Evolutionary conservation across 1,140 invertebrate genomes (phyloP), one percentile per base, ranked within the genome.

Genomic region (Alviniconcha marisindica): DNA sequence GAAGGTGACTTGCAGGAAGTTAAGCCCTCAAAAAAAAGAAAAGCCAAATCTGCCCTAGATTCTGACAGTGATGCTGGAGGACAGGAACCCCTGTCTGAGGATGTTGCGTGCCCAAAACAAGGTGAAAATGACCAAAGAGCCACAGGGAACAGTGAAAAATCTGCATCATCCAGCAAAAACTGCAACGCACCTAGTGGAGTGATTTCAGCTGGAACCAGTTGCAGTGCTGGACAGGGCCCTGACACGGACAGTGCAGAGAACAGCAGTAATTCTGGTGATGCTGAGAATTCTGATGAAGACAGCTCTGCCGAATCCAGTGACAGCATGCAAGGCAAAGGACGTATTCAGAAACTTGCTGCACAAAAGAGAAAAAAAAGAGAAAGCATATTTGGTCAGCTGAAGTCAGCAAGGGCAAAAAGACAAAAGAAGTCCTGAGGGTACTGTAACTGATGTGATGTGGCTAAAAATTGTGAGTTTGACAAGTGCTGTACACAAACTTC

Each of bases 41-140:
- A 18, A 66, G 36, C 33, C 7, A 71, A 24, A 40, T 40, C 69
- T 2, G 69, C 69, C 33, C 2, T 71, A 24, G 14, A 14, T 2
- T 71, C 69, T 71, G 69, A 71, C 15, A 71, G 69, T 40, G 69
- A 71, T 36, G 24, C 69, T 36, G 69, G 36, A 40, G 69, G 21
- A 40, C 38, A 71, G 40, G 36, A 71, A 3, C 36, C 69, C 5
- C 18, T 33, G 14, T 3, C 36, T 21, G 2, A 71, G 24, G 28
- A 71, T 4, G 1, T 10, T 36, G 10, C 36, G 4, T 18, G 18
- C 14, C 2, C 4, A 12, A 66, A 31, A 66, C 2, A 12, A 28
- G 28, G 10, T 71, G 5, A 42, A 1, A 40, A 12, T 10, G n/a
- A 31, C 2, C 18, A 21, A 31, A 71, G 40, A 21, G 36, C 10